Evolutionary conservation across 2,797 vertebrate genomes (phyloP), one percentile per base, ranked within the genome.

Genomic region (Gadopsis bispinosus): DNA sequence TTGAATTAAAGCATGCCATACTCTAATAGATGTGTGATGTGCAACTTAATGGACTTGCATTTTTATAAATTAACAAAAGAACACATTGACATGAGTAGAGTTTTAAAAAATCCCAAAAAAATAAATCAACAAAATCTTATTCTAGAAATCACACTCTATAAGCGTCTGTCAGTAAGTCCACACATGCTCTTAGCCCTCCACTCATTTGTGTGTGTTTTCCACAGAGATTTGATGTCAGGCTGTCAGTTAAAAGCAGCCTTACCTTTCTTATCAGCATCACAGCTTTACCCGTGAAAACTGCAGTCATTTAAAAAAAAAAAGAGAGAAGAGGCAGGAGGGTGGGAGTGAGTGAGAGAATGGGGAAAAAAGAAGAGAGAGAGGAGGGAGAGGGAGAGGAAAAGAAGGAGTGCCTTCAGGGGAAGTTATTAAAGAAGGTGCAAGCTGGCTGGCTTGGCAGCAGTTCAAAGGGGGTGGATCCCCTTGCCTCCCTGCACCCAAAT

Each of bases 361-460:
- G 75, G 65, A 62, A 58, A 78, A 75, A 84, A 83, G 35, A 82
- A 64, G 59, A 87, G 79, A 80, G 79, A 73, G 64, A 68, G 61
- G 66, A 31, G 69, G 77, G 72, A 66, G 83, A 77, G 83, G 66
- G 76, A 83, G 84, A 85, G 88, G 89, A 84, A 92, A 89, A 92
- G 87, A 89, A 90, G 90, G 88, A 94, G 89, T 94, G 93, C 94
- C 95, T 94, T 94, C 82, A 20, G 89, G 94, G 92, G 89, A 94
- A 94, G 92, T 94, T 94, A 94, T 94, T 94, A 93, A 93, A 93
- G 91, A 93, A 91, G 92, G 93, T 91, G 92, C 92, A 93, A 93
- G 94, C 93, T 94, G 91, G 92, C 92, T 89, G 93, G 89, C 87
- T 93, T 96, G 95, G 95, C 94, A 94, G 93, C 90, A 91, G 94